phyloP scores from a whole-genome alignment of 2,113 vertebrate genomes.

The Rousettus leschenaultii region DNA sequence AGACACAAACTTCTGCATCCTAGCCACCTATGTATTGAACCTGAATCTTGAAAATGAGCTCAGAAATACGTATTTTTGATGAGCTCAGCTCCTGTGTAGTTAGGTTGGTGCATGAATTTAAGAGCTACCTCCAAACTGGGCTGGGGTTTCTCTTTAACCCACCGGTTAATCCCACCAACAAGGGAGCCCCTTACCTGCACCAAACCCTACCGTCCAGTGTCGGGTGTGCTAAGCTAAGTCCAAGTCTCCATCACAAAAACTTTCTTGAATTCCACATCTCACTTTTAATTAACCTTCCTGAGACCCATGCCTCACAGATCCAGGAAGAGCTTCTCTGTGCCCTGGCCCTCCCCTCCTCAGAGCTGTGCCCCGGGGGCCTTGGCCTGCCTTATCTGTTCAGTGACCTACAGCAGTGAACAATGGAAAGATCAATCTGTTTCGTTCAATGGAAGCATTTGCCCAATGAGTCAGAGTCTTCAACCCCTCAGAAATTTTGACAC shows the following conservation, averaged over 20 bases:
- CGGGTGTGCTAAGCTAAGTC: background rate
- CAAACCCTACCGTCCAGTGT: background rate
- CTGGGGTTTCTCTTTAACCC: background rate
- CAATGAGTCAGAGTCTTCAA: constrained; percentile 71
- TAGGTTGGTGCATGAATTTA: background rate
- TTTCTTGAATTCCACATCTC: background rate
- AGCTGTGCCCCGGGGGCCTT: background rate
- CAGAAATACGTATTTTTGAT: background rate
- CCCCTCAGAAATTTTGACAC: constrained; percentile 68
- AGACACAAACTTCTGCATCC: too few species aligned
- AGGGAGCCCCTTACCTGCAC: background rate
- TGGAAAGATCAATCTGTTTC: constrained; percentile 69
- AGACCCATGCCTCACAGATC: background rate
- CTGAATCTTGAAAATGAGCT: background rate
- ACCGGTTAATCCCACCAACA: background rate
- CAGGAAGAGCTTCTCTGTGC: background rate
- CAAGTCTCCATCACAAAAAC: background rate
- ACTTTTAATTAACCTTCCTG: constrained; percentile 3
- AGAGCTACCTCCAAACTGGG: background rate
- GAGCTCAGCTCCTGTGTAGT: background rate
- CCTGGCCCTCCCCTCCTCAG: background rate
- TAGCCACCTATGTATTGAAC: background rate
- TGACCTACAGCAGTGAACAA: constrained; percentile 65
- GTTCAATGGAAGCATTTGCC: constrained; percentile 59
- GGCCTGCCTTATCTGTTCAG: constrained; percentile 48